phyloP scores from a whole-genome alignment of 64 coral and sea anemone species.

The Montipora foliosa region DNA sequence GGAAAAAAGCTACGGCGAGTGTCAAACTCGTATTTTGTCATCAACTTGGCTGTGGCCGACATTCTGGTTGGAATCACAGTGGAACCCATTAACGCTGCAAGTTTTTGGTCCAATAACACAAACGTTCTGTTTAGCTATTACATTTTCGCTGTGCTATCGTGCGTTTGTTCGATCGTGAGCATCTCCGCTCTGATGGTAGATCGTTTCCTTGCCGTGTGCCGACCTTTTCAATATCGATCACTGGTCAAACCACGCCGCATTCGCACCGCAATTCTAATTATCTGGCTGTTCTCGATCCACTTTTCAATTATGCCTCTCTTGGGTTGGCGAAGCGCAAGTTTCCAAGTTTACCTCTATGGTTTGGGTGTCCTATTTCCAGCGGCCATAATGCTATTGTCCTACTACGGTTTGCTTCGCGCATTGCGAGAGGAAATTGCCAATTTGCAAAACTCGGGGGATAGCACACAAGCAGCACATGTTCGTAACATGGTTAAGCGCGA shows the following conservation, averaged over 20 bases:
- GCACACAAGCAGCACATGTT: constrained; percentile 56
- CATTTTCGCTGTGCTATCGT: constrained; percentile 83
- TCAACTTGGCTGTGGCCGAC: constrained; percentile 85
- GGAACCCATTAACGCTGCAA: constrained; percentile 87
- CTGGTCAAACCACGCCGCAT: constrained; percentile 58
- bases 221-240: constrained; percentile 79
- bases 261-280: constrained; percentile 45
- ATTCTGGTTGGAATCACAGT: constrained; percentile 91
- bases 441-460: constrained; percentile 42
- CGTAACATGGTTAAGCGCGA: constrained; percentile 73
- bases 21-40: constrained; percentile 83
- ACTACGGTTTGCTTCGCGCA: constrained; percentile 69
- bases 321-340: constrained; percentile 79
- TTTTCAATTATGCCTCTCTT: constrained; percentile 80
- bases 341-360: constrained; percentile 84
- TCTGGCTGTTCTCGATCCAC: constrained; percentile 80
- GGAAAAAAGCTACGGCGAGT: constrained; percentile 76
- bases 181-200: constrained; percentile 88
- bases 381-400: constrained; percentile 71
- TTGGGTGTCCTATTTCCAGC: constrained; percentile 80
- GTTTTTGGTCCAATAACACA: constrained; percentile 72
- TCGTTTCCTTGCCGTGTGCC: constrained; percentile 73
- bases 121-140: constrained; percentile 80
- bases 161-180: constrained; percentile 86
- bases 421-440: constrained; percentile 64